Percentiles rank a stretch among this genome's conserved stretches.
Conservation (phyloP, 2,888 invertebrate genomes). For the Bombylius discolor region DNA sequence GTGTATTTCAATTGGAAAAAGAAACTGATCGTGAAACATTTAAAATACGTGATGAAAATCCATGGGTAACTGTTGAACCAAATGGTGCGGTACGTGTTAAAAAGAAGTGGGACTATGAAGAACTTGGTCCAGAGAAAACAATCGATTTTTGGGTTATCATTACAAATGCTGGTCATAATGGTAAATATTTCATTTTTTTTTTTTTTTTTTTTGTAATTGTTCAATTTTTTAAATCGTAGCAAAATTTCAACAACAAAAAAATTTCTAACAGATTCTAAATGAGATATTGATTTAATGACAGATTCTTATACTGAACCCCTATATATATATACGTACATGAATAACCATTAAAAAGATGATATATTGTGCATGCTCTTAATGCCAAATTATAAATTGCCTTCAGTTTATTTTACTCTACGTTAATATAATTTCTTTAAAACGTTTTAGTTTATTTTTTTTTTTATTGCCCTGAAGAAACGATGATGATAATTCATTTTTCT, state of each 20-base stretch:
- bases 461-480: no score
- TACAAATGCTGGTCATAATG: slow-evolving; percentile 77
- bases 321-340: no score
- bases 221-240: background rate
- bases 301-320: no score
- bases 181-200: slow-evolving; percentile 33
- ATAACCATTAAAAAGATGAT: no score
- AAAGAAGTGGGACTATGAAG: slow-evolving; percentile 96
- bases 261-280: no score
- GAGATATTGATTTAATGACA: no score
- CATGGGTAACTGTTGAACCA: slow-evolving; percentile 85
- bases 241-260: background rate
- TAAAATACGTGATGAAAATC: slow-evolving; percentile 85
- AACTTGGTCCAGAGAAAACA: slow-evolving; percentile 84
- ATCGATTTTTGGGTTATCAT: slow-evolving; percentile 95
- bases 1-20: slow-evolving; percentile 80
- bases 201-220: slow-evolving; percentile 4
- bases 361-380: no score
- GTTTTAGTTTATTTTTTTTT: no score
- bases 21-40: slow-evolving; percentile 86
- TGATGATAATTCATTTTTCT: no score
- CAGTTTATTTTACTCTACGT: no score
- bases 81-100: slow-evolving; percentile 86
- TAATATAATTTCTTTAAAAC: no score
- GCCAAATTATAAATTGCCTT: no score